phyloP scores from a whole-genome alignment of 2,888 invertebrate species.

The Drosophila basisetae region DNA sequence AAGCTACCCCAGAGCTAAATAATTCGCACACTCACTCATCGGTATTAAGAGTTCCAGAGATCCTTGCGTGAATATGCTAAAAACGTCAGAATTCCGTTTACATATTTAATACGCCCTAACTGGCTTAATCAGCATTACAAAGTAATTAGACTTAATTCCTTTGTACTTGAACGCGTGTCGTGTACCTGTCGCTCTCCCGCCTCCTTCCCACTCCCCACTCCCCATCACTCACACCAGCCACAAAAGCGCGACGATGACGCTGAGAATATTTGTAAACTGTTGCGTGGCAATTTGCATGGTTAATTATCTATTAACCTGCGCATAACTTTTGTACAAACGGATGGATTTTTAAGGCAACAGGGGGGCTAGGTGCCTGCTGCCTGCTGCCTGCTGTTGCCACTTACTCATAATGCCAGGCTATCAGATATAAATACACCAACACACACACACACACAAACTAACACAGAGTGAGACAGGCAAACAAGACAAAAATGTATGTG shows the following conservation, averaged over 20 bases:
- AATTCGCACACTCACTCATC: background rate
- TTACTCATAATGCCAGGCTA: conserved; percentile 30
- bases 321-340: conserved; percentile 68
- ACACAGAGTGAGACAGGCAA: background rate
- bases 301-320: conserved; percentile 80
- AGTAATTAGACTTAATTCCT: conserved; percentile 79
- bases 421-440: conserved; percentile 29
- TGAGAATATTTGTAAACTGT: conserved; percentile 77
- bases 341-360: conserved; percentile 12
- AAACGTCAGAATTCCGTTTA: conserved; percentile 67
- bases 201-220: background rate
- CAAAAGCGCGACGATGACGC: conserved; percentile 41
- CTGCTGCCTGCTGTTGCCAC: conserved; percentile 25
- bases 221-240: conserved; percentile 16
- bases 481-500: conserved; percentile 54
- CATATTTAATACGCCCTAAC: conserved; percentile 74
- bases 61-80: conserved; percentile 57
- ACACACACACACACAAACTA: conserved; percentile 9
- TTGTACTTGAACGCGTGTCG: conserved; percentile 66
- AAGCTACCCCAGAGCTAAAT: background rate
- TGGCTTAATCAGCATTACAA: conserved; percentile 81
- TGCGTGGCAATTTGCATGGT: conserved; percentile 78
- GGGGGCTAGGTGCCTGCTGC: background rate
- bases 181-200: conserved; percentile 7
- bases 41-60: background rate